Base-by-base conservation (phyloP, 2,797 vertebrate species). In the Darevskia nairensis region DNA sequence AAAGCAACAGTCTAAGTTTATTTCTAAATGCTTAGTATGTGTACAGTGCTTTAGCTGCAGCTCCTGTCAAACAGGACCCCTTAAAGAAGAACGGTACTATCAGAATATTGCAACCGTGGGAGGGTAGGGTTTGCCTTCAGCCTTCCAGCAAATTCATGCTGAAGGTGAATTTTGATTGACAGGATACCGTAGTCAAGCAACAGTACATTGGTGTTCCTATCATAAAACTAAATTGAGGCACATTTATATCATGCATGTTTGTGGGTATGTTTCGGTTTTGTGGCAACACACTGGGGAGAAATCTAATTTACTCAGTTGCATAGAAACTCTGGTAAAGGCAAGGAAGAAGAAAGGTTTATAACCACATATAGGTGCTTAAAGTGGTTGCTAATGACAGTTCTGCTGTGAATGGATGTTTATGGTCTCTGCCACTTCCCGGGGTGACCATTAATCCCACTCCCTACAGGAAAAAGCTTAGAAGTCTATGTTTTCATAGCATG, bases 361-460 rank as follows among this genome's bases (percentile, higher is more conserved):
- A 55, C 25, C 21, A 46, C 41, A 39, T 71, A 55, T 5, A 77
- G 32, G 61, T 85, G 39, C 15, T 35, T 32, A 55, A 39, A 75
- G 17, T 86, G 61, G 74, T 86, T 86, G 84, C 75, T 86, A 86
- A 77, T 68, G n/a, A 78, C 11, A 3, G 50, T 64, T 64, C 39
- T 77, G 44, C 29, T 85, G 66, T 61, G 17, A 85, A 85, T 61
- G 29, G 55, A 85, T 76, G 3, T 61, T 85, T 76, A 29, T 3
- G 8, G 3, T 68, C 7, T 68, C 59, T 61, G 21, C 59, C 5
- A 23, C 19, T 61, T 19, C 17, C 59, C 6, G 17, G 21, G 59
- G 59, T 61, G 21, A 61, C 59, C 59, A 61, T 61, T 61, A 61
- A 61, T 61, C 19, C 59, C 59, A 23, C 59, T 7, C 21, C 59